Base-by-base conservation (phyloP, 2,797 vertebrate species). In the Gallinago nigripennis region DNA sequence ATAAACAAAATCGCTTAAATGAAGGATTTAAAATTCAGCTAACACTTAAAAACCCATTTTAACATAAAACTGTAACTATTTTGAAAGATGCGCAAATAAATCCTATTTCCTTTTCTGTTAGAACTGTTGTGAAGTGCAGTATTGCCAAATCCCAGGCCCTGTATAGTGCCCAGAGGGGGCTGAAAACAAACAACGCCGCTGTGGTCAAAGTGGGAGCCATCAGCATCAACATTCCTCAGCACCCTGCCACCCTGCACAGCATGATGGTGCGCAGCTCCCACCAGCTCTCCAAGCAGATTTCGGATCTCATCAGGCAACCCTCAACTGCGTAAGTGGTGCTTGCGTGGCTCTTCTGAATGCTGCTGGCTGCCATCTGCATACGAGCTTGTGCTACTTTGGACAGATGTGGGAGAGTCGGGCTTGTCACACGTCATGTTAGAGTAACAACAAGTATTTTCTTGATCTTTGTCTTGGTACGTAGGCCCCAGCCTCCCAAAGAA, bases 241-340 rank as follows among this genome's bases (percentile, higher is more conserved):
- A 99, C 95, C 99, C 99, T 1, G 99, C 99, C 68, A 99, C 99
- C 0, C 94, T 99, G 94, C 99, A 99, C 97, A 99, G 99, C 97
- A 99, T 99, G 99, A 99, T 99, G 99, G 99, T 99, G 80, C 99
- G 99, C 94, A 99, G 99, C 94, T 99, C 99, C 73, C 99, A 99
- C 97, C 99, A 99, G 96, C 99, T 99, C 66, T 99, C 99, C 88
- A 99, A 99, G 95, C 99, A 99, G 97, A 99, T 99, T 94, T 99
- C 99, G 0, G 99, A 99, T 97, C 99, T 99, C 96, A 99, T 99
- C 95, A 98, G 99, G 37, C 99, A 99, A 33, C 99, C 99, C 4
- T 99, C 99, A 2, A 97, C 98, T 9, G 91, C 57, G 99, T 99
- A 97, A 96, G 99, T 96, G 87, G 45, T 54, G 20, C 39, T 56